Evolutionary conservation across 2,113 vertebrate species (phyloP).

Genomic region (Callospermophilus lateralis): DNA sequence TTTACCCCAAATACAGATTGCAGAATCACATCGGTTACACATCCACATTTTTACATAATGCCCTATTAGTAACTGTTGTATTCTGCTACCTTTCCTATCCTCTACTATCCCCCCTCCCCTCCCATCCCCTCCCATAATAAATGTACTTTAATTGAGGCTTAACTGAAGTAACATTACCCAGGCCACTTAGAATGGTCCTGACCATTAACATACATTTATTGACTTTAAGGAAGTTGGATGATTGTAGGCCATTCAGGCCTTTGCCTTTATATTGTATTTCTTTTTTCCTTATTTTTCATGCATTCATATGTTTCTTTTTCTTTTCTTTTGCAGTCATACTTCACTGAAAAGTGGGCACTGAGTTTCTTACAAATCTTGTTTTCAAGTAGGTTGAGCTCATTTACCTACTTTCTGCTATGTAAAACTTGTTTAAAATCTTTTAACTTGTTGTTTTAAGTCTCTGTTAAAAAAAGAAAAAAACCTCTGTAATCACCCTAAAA

Average conservation of each 20-base stretch:
- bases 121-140: too few relatives aligned
- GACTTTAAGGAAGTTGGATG: not conserved
- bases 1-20: too few relatives aligned
- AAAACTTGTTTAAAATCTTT: not conserved
- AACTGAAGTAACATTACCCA: not conserved
- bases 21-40: too few relatives aligned
- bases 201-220: not conserved
- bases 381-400: not conserved
- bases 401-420: not conserved
- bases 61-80: too few relatives aligned
- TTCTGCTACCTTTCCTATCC: too few relatives aligned
- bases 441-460: not conserved
- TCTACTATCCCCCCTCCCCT: too few relatives aligned
- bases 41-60: too few relatives aligned
- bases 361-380: not conserved
- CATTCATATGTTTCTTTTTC: not conserved
- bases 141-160: constrained; percentile 2
- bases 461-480: not conserved
- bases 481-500: not conserved
- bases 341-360: not conserved
- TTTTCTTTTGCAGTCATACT: not conserved
- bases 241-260: not conserved
- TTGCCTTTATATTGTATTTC: not conserved
- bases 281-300: not conserved
- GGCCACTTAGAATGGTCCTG: not conserved